phyloP scores from a whole-genome alignment of 2,888 invertebrate genomes.

The Nemapogon koenigi region DNA sequence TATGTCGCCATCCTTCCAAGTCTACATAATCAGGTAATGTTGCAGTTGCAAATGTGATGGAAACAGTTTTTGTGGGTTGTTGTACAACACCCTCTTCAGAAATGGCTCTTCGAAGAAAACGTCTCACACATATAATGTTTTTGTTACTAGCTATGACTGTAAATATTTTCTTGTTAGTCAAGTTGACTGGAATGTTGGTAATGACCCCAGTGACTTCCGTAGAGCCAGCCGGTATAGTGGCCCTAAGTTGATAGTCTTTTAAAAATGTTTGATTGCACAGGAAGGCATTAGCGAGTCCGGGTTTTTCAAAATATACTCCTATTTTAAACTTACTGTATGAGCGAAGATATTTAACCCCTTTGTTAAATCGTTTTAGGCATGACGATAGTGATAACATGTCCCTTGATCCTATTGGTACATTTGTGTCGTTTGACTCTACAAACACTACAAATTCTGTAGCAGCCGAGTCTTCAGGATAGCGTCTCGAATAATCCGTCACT shows the following conservation, averaged over 20 bases:
- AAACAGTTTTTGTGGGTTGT: not conserved
- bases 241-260: not conserved
- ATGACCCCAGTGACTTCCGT: constrained; percentile 1
- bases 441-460: constrained; percentile 2
- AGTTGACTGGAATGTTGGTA: not conserved
- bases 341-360: constrained; percentile 5
- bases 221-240: not conserved
- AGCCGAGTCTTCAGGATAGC: constrained; percentile 1
- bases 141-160: not conserved
- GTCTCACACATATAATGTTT: not conserved
- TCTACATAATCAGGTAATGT: not conserved
- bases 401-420: not conserved
- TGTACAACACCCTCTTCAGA: not conserved
- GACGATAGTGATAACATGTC: not conserved
- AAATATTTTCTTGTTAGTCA: not conserved
- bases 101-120: not conserved
- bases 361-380: constrained; percentile 2
- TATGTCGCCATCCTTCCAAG: not conserved
- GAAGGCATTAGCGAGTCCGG: not conserved
- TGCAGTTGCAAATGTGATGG: constrained; percentile 1
- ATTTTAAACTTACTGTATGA: constrained; percentile 1
- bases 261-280: not conserved
- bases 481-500: not conserved
- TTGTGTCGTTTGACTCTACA: not conserved
- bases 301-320: not conserved